phyloP scores from a whole-genome alignment of 2,113 vertebrate genomes.

The Alces alces region DNA sequence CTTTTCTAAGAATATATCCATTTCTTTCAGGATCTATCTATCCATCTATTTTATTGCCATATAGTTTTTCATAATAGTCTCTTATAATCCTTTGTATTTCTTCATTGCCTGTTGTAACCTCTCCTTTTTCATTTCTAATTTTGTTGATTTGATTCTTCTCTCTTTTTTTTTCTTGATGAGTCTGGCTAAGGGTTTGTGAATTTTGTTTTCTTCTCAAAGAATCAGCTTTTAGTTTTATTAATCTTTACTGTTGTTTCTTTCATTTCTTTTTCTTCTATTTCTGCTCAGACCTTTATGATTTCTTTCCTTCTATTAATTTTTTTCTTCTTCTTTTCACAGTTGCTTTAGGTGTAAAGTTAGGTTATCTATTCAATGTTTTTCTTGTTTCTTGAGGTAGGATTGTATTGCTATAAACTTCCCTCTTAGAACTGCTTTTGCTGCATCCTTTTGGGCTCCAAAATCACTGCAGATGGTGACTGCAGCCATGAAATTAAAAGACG shows the following conservation, averaged over 20 bases:
- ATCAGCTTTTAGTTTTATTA: background rate
- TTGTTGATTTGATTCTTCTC: background rate
- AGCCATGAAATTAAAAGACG: too few relatives aligned
- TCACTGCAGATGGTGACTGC: too few relatives aligned
- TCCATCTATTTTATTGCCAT: background rate
- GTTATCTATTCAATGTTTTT: background rate
- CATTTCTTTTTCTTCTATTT: background rate
- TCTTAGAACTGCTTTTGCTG: background rate
- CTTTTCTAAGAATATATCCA: background rate
- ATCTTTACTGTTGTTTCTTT: background rate
- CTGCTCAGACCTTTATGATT: background rate
- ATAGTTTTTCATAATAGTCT: background rate
- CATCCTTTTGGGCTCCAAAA: background rate
- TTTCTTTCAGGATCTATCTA: background rate
- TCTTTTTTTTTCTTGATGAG: background rate
- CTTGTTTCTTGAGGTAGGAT: background rate
- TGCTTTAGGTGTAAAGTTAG: background rate
- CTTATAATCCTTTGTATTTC: background rate
- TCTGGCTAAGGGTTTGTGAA: background rate
- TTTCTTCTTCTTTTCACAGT: background rate
- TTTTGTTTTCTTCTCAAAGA: background rate
- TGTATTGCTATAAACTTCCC: background rate
- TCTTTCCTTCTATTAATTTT: background rate
- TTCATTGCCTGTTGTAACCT: background rate
- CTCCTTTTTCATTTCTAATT: background rate